These are phyloP conservation scores for Cyclopterus lumpus DNA, from an alignment of 2,797 vertebrate genomes.

Conservation along the genomic window DNA sequence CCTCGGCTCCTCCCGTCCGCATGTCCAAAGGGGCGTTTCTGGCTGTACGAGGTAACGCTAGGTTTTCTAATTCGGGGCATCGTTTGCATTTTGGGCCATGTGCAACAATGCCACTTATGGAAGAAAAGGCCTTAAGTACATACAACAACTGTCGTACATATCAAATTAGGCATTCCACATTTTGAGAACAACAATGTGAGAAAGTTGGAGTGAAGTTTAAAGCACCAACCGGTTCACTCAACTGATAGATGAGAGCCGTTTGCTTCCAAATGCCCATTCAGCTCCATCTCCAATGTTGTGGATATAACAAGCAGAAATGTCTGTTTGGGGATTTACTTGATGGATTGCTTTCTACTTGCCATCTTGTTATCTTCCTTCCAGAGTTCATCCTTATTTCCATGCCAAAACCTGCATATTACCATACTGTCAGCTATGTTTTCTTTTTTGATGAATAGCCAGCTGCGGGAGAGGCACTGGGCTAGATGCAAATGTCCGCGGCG, in stretches of 20 bases:
- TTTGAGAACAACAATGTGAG: background rate
- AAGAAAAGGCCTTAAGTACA: no score
- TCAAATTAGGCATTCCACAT: background rate
- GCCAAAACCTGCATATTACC: conserved; percentile 49
- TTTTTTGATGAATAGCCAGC: conserved; percentile 50
- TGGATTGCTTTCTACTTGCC: conserved; percentile 52
- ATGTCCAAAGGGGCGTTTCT: no score
- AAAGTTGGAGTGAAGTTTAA: background rate
- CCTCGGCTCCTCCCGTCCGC: no score
- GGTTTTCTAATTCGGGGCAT: no score
- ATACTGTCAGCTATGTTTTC: conserved; percentile 40
- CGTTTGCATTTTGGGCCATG: no score
- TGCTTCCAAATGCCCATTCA: conserved; percentile 29
- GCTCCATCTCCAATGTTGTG: conserved; percentile 27
- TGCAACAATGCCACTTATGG: no score
- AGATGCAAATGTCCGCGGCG: conserved; percentile 10
- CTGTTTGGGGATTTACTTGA: conserved; percentile 62
- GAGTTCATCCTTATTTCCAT: conserved; percentile 60
- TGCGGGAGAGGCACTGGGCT: conserved; percentile 14
- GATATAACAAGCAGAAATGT: conserved; percentile 57
- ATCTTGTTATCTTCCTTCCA: conserved; percentile 60
- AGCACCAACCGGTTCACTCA: background rate
- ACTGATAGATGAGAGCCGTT: conserved; percentile 24
- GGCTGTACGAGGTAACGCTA: no score
- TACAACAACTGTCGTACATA: background rate